Conservation (phyloP, 2,888 invertebrate species). For the Flexamia atlantica region DNA sequence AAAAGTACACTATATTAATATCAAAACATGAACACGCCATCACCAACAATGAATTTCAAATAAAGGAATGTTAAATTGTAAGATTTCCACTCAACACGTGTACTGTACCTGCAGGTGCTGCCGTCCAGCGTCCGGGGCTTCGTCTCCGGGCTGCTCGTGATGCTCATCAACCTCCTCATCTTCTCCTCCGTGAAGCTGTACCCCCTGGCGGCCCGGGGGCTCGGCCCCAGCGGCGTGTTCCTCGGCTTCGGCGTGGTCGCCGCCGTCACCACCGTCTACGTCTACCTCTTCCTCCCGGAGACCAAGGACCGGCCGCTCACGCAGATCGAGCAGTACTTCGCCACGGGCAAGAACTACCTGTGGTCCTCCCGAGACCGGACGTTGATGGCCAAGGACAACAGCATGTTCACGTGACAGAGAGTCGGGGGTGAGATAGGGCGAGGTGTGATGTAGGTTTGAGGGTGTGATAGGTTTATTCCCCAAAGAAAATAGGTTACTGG, state of each 20-base stretch:
- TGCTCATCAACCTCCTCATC: constrained; percentile 82
- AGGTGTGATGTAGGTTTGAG: no score
- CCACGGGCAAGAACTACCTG: constrained; percentile 66
- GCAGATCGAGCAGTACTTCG: constrained; percentile 88
- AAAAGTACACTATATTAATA: no score
- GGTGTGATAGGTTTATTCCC: no score
- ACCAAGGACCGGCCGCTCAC: constrained; percentile 84
- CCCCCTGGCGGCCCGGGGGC: constrained; percentile 74
- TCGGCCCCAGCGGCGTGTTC: constrained; percentile 84
- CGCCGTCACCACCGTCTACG: constrained; percentile 80
- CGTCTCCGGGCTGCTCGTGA: constrained; percentile 86
- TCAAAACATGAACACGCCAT: no score
- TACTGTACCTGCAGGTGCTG: constrained; percentile 73
- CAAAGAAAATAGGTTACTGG: no score
- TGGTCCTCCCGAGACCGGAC: constrained; percentile 71
- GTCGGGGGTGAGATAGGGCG: no score
- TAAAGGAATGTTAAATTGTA: no score
- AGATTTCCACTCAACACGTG: no score
- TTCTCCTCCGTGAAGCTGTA: constrained; percentile 85
- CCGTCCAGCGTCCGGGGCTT: constrained; percentile 86
- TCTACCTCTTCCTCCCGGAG: constrained; percentile 85
- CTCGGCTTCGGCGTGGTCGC: constrained; percentile 83
- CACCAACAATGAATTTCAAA: no score
- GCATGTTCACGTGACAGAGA: background rate
- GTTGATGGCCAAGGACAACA: constrained; percentile 23